These are phyloP conservation scores for Atta cephalotes DNA, from an alignment of 1,140 invertebrate genomes.

Conservation along the genomic window DNA sequence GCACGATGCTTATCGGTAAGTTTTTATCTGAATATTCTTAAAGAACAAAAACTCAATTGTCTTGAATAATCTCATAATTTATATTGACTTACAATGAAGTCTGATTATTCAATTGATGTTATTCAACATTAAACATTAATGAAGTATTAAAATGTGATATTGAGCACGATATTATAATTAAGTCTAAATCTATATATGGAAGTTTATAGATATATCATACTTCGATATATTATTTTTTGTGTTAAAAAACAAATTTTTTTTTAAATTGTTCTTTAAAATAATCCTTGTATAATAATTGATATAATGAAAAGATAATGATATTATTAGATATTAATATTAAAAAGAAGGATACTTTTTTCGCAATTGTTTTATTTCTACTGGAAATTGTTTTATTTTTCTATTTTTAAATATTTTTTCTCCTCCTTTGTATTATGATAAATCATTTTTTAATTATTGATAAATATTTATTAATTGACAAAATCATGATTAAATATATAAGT, in stretches of 20 bases:
- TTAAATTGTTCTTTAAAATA: not conserved
- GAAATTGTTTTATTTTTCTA: too few species aligned
- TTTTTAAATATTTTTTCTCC: too few species aligned
- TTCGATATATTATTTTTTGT: conserved; percentile 1
- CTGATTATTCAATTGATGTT: not conserved
- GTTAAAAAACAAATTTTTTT: not conserved
- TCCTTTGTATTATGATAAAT: conserved; percentile 13
- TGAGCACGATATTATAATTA: not conserved
- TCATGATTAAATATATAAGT: not conserved
- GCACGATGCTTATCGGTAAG: conserved; percentile 27
- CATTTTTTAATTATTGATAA: not conserved
- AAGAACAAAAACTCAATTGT: not conserved
- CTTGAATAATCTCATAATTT: conserved; percentile 10
- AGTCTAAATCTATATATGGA: not conserved
- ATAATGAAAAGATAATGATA: not conserved
- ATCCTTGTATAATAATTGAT: conserved; percentile 12
- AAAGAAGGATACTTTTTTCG: not conserved
- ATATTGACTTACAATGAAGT: not conserved
- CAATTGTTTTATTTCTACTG: too few species aligned
- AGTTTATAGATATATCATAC: not conserved
- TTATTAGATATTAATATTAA: not conserved
- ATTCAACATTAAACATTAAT: not conserved
- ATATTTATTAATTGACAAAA: not conserved
- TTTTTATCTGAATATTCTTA: not conserved
- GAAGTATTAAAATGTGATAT: conserved; percentile 1